Conservation (phyloP, 64 coral and sea anemone species). For the Stichodactyla mertensii region DNA sequence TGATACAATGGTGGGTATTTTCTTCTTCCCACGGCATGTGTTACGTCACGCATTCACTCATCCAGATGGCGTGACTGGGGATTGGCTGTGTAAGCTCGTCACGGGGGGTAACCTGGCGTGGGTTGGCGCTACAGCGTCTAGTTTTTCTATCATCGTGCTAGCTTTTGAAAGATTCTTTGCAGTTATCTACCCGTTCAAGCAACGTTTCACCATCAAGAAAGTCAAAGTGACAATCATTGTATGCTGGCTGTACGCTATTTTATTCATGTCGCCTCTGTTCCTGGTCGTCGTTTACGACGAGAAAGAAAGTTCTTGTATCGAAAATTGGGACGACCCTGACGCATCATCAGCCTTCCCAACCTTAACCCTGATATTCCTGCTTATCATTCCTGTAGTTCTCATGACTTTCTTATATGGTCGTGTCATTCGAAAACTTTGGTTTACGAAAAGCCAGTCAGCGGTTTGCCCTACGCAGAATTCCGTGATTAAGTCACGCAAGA, state of each 20-base stretch:
- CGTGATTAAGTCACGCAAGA: conserved; percentile 20
- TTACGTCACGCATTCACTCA: conserved; percentile 19
- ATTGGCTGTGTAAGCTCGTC: conserved; percentile 18
- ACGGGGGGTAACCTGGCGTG: conserved; percentile 16
- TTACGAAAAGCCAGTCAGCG: not conserved
- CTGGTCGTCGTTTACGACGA: not conserved
- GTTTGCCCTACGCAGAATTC: not conserved
- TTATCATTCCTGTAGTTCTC: conserved; percentile 6
- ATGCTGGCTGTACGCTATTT: conserved; percentile 14
- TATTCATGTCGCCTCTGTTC: conserved; percentile 26
- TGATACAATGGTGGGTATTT: conserved; percentile 8
- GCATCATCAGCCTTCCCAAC: conserved; percentile 7
- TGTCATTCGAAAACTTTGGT: conserved; percentile 21
- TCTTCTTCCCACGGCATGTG: conserved; percentile 28
- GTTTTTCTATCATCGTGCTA: not conserved
- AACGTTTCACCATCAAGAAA: conserved; percentile 22
- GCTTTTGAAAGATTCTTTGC: conserved; percentile 23
- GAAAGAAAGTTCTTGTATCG: not conserved
- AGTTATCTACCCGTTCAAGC: conserved; percentile 11
- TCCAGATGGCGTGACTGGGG: not conserved
- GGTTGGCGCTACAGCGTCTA: conserved; percentile 12
- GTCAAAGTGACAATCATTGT: conserved; percentile 3
- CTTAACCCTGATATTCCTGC: not conserved
- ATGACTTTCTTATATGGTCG: conserved; percentile 10
- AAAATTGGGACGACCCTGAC: not conserved